Conservation (phyloP, 2,113 vertebrate species). For the Cephalopterus ornatus region DNA sequence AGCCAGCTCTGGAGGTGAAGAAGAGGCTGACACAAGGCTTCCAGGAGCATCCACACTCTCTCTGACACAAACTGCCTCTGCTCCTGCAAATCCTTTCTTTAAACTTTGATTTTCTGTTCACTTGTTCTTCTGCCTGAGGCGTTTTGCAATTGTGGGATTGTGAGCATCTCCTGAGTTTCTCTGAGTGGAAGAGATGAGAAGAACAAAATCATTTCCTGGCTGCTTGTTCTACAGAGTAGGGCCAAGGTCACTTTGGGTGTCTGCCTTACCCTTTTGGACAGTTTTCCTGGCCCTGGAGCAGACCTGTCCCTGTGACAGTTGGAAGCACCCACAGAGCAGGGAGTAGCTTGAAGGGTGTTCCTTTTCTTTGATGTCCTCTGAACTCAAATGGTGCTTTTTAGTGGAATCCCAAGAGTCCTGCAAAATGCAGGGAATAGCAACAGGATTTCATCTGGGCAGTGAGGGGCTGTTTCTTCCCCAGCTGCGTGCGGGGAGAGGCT, state of each 20-base stretch:
- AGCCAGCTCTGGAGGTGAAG: neutral
- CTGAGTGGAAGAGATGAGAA: conserved; percentile 3
- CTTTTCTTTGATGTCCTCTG: neutral
- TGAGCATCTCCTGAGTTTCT: neutral
- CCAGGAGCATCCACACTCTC: neutral
- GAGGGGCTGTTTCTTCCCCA: neutral
- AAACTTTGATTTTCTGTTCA: conserved; percentile 23
- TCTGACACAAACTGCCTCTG: neutral
- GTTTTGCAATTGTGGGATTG: neutral
- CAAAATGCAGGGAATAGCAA: rapidly evolving
- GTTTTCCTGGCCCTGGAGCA: neutral
- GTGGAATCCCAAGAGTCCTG: neutral
- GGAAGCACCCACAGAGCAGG: rapidly evolving
- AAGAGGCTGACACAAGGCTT: neutral
- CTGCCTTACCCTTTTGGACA: neutral
- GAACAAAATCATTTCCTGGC: neutral
- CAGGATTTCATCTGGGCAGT: neutral
- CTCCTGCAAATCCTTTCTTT: neutral
- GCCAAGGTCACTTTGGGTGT: neutral
- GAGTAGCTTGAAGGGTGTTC: neutral
- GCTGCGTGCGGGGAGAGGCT: rapidly evolving
- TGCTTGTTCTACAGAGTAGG: neutral
- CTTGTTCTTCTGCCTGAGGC: conserved; percentile 2
- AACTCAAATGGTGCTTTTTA: neutral
- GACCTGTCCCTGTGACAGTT: rapidly evolving